A percentile compares a stretch with the other conserved stretches of the same genome.
Conservation (phyloP, 2,888 invertebrate species). For the Tryphoninae sp. region DNA sequence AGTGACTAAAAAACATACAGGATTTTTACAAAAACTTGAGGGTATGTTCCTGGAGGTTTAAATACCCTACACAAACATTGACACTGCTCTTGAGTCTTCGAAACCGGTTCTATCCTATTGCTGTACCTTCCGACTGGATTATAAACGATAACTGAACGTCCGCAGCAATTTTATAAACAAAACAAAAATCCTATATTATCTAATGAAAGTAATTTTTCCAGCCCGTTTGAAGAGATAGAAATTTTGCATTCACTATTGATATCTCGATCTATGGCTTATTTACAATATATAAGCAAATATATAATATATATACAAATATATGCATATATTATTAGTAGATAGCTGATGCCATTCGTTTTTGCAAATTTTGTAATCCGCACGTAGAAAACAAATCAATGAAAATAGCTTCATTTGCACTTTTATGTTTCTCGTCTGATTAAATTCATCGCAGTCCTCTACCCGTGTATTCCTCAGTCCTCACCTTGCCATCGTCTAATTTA, state of each 20-base stretch:
- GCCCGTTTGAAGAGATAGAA: conserved; percentile 19
- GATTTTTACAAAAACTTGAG: no score
- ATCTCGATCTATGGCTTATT: conserved; percentile 24
- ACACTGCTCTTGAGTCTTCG: no score
- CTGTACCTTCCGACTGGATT: no score
- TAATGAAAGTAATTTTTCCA: conserved; percentile 20
- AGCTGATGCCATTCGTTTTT: not conserved
- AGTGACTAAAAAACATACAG: no score
- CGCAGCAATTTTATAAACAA: conserved; percentile 27
- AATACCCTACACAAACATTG: no score
- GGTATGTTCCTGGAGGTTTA: no score
- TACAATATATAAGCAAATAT: conserved; percentile 32
- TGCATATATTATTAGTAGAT: conserved; percentile 2
- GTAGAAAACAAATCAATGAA: conserved; percentile 57
- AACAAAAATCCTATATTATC: conserved; percentile 24
- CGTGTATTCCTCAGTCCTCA: conserved; percentile 16
- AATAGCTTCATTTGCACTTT: conserved; percentile 76
- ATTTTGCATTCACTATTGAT: conserved; percentile 3
- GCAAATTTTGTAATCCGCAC: conserved; percentile 51
- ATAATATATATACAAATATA: conserved; percentile 10
- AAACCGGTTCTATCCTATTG: no score
- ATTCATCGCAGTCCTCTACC: conserved; percentile 73
- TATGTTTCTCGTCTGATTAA: conserved; percentile 75
- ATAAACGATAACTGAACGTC: conserved; percentile 20
- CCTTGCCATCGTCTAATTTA: not conserved